These are phyloP conservation scores for Oedothorax gibbosus DNA, from an alignment of 1,140 invertebrate species.

Conservation along the genomic window DNA sequence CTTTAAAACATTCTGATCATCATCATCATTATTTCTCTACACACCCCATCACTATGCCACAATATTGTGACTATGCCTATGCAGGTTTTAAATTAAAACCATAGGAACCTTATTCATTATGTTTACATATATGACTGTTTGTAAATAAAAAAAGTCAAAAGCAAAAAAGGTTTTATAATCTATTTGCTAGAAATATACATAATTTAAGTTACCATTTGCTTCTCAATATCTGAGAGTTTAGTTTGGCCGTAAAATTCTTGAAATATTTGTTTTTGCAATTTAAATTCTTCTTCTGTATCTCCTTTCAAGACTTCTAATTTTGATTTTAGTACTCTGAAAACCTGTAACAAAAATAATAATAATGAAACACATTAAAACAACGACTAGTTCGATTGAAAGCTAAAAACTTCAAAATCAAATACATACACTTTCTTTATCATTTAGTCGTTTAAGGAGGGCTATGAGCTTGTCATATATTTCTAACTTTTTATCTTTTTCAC, in stretches of 20 bases:
- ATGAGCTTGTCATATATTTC: slow-evolving; percentile 48
- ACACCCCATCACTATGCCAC: too few relatives aligned
- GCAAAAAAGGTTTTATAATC: too few relatives aligned
- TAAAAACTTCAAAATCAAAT: neutral
- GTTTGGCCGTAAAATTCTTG: slow-evolving; percentile 11
- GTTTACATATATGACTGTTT: too few relatives aligned
- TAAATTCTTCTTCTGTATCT: neutral
- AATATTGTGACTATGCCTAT: too few relatives aligned
- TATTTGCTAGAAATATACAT: too few relatives aligned
- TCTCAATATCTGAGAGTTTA: slow-evolving; percentile 17
- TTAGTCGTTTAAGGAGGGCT: slow-evolving; percentile 8
- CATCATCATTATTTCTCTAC: too few relatives aligned
- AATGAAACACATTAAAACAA: neutral
- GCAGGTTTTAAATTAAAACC: too few relatives aligned
- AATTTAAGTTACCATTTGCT: slow-evolving; percentile 20
- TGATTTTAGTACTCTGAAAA: slow-evolving; percentile 31
- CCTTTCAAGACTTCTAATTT: slow-evolving; percentile 41
- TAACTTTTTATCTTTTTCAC: slow-evolving; percentile 45
- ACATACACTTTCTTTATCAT: slow-evolving; percentile 46
- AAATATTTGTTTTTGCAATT: slow-evolving; percentile 37
- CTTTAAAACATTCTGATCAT: too few relatives aligned
- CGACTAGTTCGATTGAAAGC: neutral
- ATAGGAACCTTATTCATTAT: too few relatives aligned
- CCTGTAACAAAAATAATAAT: slow-evolving; percentile 23
- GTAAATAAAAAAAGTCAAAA: too few relatives aligned